Conservation (phyloP, 2,888 invertebrate genomes). For the Cataglyphis rosenhaueri region DNA sequence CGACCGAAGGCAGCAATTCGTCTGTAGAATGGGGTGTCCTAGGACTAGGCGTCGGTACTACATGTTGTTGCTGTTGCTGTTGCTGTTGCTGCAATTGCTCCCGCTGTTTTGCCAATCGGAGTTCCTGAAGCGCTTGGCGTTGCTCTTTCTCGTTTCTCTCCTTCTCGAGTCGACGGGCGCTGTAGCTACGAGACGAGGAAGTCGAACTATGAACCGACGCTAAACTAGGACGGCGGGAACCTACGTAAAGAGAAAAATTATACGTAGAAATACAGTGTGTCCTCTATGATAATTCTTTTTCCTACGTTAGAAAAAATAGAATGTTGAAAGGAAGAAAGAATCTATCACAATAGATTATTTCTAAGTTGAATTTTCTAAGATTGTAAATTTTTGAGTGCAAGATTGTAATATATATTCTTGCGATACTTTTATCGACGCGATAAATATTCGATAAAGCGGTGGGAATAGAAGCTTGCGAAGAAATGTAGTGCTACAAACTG, state of each 20-base stretch:
- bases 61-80: slow-evolving; percentile 86
- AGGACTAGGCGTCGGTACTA: slow-evolving; percentile 90
- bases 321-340: slow-evolving; percentile 33
- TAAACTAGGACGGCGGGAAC: slow-evolving; percentile 95
- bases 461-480: slow-evolving; percentile 25
- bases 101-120: slow-evolving; percentile 90
- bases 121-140: slow-evolving; percentile 90
- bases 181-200: slow-evolving; percentile 93
- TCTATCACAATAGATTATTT: slow-evolving; percentile 14
- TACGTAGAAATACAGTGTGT: neutral
- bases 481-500: slow-evolving; percentile 25
- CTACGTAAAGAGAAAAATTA: slow-evolving; percentile 84
- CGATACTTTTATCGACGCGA: slow-evolving; percentile 30
- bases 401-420: slow-evolving; percentile 42
- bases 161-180: slow-evolving; percentile 92
- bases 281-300: slow-evolving; percentile 10
- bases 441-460: slow-evolving; percentile 43
- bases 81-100: slow-evolving; percentile 87
- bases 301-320: slow-evolving; percentile 24
- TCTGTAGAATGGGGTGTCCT: slow-evolving; percentile 94
- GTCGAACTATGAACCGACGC: slow-evolving; percentile 94
- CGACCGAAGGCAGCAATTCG: slow-evolving; percentile 92
- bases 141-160: slow-evolving; percentile 94
- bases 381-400: slow-evolving; percentile 31
- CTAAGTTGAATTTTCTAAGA: slow-evolving; percentile 25